Conservation (phyloP, 2,113 vertebrate genomes). For the Castor canadensis region DNA sequence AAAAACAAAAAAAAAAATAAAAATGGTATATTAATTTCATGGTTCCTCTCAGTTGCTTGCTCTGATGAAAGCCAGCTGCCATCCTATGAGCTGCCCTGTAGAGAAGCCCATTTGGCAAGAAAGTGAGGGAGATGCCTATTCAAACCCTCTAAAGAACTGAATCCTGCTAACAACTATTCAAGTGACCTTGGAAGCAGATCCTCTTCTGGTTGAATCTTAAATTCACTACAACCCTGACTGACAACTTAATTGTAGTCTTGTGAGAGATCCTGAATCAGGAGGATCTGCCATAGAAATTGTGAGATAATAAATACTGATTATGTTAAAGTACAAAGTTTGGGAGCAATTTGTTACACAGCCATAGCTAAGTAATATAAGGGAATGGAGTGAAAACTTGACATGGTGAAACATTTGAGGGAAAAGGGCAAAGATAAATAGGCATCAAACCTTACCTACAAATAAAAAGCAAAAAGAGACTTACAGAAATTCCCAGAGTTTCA, state of each 20-base stretch:
- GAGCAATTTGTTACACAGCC: not conserved
- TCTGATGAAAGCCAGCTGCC: not conserved
- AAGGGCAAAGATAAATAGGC: not conserved
- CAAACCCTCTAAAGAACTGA: not conserved
- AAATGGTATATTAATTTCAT: not conserved
- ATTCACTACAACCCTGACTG: not conserved
- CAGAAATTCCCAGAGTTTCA: conserved; percentile 6
- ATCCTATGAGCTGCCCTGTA: not conserved
- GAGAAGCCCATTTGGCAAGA: not conserved
- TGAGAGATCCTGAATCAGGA: not conserved
- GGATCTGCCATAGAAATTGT: not conserved
- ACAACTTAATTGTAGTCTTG: not conserved
- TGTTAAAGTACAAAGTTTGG: not conserved
- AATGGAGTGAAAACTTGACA: not conserved
- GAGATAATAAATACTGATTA: not conserved
- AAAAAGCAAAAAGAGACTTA: not conserved
- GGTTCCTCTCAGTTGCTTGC: not conserved
- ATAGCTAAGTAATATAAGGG: not conserved
- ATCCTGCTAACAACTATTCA: not conserved
- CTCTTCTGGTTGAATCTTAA: not conserved
- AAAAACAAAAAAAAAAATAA: no score
- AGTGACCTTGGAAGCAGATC: not conserved
- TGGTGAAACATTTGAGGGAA: not conserved
- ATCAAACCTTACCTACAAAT: not conserved
- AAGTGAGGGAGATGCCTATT: not conserved